Conservation (phyloP, 2,797 vertebrate species). For the Periophthalmus magnuspinnatus region DNA sequence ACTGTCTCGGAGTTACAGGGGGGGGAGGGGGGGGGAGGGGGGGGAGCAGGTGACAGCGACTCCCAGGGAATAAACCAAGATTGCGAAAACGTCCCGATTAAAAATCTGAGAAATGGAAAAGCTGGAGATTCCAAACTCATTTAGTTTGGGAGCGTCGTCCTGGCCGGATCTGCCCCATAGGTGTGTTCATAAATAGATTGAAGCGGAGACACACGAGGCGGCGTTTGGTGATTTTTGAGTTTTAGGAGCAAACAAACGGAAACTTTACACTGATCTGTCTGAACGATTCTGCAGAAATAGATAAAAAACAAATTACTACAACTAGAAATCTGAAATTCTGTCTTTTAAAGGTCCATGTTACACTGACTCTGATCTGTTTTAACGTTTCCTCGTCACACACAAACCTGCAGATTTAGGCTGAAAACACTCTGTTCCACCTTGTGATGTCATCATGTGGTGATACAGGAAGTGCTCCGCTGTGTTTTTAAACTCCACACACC, state of each 20-base stretch:
- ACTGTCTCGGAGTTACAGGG: conserved; percentile 62
- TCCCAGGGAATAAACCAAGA: conserved; percentile 80
- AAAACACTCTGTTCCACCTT: too few species aligned
- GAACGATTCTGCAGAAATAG: background rate
- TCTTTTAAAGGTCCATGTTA: too few species aligned
- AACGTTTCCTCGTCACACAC: too few species aligned
- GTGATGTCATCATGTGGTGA: too few species aligned
- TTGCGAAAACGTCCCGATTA: conserved; percentile 77
- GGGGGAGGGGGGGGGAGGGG: conserved; percentile 74
- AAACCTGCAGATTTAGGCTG: too few species aligned
- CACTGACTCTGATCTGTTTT: too few species aligned
- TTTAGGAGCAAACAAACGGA: background rate
- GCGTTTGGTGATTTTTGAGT: too few species aligned
- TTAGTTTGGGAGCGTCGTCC: conserved; percentile 69
- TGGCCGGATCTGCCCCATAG: conserved; percentile 62
- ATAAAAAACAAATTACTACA: too few species aligned
- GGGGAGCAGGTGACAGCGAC: conserved; percentile 81
- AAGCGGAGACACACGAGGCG: conserved; percentile 32
- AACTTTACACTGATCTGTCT: conserved; percentile 48
- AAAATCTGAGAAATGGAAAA: conserved; percentile 71
- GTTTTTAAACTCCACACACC: too few species aligned
- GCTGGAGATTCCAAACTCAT: conserved; percentile 73
- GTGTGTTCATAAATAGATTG: conserved; percentile 66
- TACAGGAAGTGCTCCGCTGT: too few species aligned
- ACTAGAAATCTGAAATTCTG: too few species aligned